These are phyloP conservation scores for Bugulina stolonifera DNA, from an alignment of 2,888 invertebrate species.

Conservation along the genomic window DNA sequence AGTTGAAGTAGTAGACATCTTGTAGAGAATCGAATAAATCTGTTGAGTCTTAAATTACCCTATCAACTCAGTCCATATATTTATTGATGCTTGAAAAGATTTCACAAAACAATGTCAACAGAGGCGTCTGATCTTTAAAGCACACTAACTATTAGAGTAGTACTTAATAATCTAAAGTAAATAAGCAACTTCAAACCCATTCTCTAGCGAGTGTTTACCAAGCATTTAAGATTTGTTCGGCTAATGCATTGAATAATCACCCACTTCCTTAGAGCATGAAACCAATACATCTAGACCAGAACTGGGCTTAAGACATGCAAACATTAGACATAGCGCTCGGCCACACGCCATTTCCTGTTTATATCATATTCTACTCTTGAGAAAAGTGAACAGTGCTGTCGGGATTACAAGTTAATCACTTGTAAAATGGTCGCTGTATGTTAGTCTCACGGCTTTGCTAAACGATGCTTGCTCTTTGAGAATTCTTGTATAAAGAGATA, in stretches of 20 bases:
- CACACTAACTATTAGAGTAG: neutral
- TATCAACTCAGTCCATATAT: neutral
- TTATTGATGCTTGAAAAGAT: conserved; percentile 23
- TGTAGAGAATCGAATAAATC: neutral
- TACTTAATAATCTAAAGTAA: conserved; percentile 15
- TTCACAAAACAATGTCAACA: neutral
- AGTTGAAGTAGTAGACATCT: neutral
- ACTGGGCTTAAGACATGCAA: conserved; percentile 4
- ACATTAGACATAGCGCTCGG: neutral
- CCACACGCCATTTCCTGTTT: conserved; percentile 4
- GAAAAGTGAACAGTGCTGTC: neutral
- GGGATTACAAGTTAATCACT: neutral
- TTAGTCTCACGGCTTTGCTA: neutral
- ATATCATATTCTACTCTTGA: conserved; percentile 5
- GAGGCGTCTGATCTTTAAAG: conserved; percentile 12
- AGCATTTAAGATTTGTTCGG: conserved; percentile 12
- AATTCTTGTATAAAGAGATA: neutral
- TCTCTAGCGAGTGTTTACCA: neutral
- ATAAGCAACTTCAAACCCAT: neutral
- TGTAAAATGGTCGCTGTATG: neutral
- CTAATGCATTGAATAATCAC: conserved; percentile 14
- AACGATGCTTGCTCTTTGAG: neutral
- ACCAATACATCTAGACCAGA: conserved; percentile 23
- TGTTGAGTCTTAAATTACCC: conserved; percentile 20
- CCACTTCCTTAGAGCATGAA: conserved; percentile 21